Evolutionary conservation across 2,888 invertebrate genomes (phyloP).

Genomic region (Eutolmus rufibarbis): DNA sequence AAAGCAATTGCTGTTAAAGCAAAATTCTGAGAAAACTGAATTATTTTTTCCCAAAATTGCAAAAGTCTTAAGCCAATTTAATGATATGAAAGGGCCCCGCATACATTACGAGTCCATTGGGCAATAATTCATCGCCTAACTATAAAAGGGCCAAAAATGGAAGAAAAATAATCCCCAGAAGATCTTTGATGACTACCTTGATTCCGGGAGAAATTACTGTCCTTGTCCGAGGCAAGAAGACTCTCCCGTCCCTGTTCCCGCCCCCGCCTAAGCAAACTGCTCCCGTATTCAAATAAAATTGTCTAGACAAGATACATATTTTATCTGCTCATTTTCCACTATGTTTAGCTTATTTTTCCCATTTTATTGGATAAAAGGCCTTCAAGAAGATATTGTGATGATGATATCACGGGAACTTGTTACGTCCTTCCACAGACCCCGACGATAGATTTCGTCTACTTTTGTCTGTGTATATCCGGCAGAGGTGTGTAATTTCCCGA

Average conservation of each 20-base stretch:
- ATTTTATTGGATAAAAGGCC: conserved; percentile 41
- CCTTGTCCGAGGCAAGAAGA: neutral
- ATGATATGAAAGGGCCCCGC: neutral
- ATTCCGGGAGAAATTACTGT: neutral
- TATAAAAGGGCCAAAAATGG: neutral
- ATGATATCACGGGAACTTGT: conserved; percentile 41
- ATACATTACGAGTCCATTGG: too few relatives aligned
- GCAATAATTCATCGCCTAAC: too few relatives aligned
- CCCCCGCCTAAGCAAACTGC: neutral
- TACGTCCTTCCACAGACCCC: conserved; percentile 20
- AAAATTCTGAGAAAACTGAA: neutral
- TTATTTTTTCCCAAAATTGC: neutral
- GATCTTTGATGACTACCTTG: neutral
- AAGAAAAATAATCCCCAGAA: neutral
- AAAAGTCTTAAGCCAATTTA: neutral
- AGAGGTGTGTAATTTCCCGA: conserved; percentile 33
- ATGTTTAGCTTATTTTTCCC: conserved; percentile 39
- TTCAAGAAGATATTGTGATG: conserved; percentile 40
- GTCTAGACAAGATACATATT: conserved; percentile 40
- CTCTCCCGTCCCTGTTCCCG: neutral
- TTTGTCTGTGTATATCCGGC: neutral
- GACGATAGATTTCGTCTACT: neutral
- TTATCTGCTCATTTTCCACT: conserved; percentile 40
- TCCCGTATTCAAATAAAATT: conserved; percentile 29
- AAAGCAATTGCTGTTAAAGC: neutral